Evolutionary conservation across 2,113 vertebrate genomes (phyloP).

Genomic region (Macquaria australasica): DNA sequence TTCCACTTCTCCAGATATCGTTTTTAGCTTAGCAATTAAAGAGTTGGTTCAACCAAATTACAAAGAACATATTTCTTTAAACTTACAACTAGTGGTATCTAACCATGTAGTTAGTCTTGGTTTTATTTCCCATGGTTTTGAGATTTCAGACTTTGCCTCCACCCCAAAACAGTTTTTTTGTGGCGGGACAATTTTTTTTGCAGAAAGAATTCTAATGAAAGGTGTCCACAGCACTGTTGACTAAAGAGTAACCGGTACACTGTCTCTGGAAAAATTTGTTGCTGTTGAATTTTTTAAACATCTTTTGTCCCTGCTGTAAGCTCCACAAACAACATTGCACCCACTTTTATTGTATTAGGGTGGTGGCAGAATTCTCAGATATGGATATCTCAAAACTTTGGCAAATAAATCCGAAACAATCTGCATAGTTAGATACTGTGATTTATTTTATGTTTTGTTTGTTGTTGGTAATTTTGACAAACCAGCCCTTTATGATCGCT

Average conservation of each 20-base stretch:
- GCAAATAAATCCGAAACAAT: too few species aligned
- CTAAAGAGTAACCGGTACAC: too few species aligned
- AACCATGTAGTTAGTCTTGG: not conserved
- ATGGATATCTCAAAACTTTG: not conserved
- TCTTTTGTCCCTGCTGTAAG: too few species aligned
- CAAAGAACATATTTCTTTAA: not conserved
- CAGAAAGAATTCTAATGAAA: not conserved
- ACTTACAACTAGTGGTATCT: not conserved
- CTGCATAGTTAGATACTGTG: not conserved
- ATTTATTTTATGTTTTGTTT: conserved; percentile 4
- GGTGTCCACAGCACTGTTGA: not conserved
- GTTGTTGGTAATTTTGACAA: not conserved
- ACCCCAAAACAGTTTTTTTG: not conserved
- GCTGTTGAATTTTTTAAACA: too few species aligned
- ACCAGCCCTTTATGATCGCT: not conserved
- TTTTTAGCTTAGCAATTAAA: not conserved
- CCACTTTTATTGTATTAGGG: not conserved
- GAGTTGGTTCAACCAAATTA: not conserved
- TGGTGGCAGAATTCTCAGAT: not conserved
- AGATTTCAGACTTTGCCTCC: not conserved
- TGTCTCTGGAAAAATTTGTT: too few species aligned
- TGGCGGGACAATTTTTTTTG: not conserved
- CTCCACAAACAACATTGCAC: too few species aligned
- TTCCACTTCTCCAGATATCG: too few species aligned
- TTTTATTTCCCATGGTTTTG: not conserved